phyloP scores from a whole-genome alignment of 2,113 vertebrate species.

The Heliornis fulica region DNA sequence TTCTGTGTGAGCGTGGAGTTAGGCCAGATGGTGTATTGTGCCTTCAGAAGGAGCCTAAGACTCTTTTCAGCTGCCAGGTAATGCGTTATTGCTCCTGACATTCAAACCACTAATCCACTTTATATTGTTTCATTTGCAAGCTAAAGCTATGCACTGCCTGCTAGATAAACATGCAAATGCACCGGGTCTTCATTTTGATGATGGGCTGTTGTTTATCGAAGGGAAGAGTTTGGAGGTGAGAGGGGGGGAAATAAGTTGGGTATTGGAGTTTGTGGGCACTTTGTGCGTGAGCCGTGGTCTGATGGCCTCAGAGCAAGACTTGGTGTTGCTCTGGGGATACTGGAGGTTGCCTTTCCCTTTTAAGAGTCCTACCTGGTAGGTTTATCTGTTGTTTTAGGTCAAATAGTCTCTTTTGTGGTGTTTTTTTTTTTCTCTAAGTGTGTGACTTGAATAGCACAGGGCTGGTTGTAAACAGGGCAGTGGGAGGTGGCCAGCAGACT shows the following conservation, averaged over 20 bases:
- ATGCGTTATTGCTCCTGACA: not conserved
- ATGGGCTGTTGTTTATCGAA: not conserved
- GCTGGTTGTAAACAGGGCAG: not conserved
- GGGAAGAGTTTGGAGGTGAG: not conserved
- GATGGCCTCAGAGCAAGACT: not conserved
- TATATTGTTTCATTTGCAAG: not conserved
- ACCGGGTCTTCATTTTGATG: not conserved
- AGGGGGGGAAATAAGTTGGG: not conserved
- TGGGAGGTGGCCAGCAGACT: not conserved
- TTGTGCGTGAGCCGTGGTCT: rapidly evolving
- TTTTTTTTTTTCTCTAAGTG: not conserved
- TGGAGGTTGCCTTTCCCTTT: not conserved
- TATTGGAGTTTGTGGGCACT: rapidly evolving
- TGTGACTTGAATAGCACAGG: not conserved
- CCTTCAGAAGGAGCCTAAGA: not conserved
- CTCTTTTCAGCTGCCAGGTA: not conserved
- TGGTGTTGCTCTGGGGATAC: not conserved
- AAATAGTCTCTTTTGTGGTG: not conserved
- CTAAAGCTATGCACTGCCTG: not conserved
- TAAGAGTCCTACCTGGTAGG: not conserved
- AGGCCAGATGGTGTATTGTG: not conserved
- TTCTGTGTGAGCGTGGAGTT: not conserved
- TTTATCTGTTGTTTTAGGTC: not conserved
- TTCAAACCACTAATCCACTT: not conserved
- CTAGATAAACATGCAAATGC: not conserved